A percentile compares a stretch with the other conserved stretches of the same genome.
Conservation (phyloP, 2,113 vertebrate genomes). For the Monopterus albus region DNA sequence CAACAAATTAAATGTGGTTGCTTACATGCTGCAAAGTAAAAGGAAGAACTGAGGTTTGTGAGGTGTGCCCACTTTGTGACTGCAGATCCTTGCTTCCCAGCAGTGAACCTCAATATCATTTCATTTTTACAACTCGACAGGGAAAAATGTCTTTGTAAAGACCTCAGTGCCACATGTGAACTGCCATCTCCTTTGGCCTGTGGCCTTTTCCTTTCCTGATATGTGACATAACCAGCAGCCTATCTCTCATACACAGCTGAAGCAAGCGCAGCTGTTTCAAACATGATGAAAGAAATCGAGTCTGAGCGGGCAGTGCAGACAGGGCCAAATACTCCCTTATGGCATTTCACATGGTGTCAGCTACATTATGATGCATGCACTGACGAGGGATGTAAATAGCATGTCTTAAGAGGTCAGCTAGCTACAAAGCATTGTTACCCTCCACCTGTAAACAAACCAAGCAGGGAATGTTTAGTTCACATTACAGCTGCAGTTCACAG, state of each 20-base stretch:
- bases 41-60: slow-evolving; percentile 17
- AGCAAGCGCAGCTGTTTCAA: slow-evolving; percentile 17
- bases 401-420: slow-evolving; percentile 32
- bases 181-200: slow-evolving; percentile 28
- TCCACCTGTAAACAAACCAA: slow-evolving; percentile 46
- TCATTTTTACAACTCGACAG: neutral
- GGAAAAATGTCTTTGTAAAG: slow-evolving; percentile 20
- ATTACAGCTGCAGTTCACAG: slow-evolving; percentile 34
- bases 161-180: slow-evolving; percentile 24
- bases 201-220: slow-evolving; percentile 10
- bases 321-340: slow-evolving; percentile 29
- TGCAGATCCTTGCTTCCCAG: slow-evolving; percentile 21
- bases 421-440: slow-evolving; percentile 13
- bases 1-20: slow-evolving; percentile 21
- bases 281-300: slow-evolving; percentile 9
- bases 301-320: slow-evolving; percentile 37
- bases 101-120: slow-evolving; percentile 19
- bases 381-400: slow-evolving; percentile 35
- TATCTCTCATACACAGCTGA: slow-evolving; percentile 2
- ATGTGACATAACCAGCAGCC: slow-evolving; percentile 7
- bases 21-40: slow-evolving; percentile 28
- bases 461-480: slow-evolving; percentile 27
- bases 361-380: slow-evolving; percentile 11
- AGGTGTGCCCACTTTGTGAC: slow-evolving; percentile 12
- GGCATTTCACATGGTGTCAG: slow-evolving; percentile 31